A percentile compares a stretch with the other conserved stretches of the same genome.
These are phyloP conservation scores for Chrysolina americana DNA, from an alignment of 2,888 invertebrate species.

Conservation along the genomic window DNA sequence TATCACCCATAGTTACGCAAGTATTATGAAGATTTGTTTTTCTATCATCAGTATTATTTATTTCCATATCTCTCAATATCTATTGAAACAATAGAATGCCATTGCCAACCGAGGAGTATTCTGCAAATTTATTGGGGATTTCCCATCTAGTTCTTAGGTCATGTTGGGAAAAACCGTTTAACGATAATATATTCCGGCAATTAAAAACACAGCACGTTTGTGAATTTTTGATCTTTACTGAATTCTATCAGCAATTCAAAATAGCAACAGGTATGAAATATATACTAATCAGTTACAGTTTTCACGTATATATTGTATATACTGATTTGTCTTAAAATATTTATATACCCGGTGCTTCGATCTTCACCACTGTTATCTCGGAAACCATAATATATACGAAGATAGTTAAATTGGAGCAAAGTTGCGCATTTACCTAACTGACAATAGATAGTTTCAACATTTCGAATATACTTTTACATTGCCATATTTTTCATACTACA, in stretches of 20 bases:
- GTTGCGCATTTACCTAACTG: no score
- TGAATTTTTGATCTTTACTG: neutral
- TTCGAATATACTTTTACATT: no score
- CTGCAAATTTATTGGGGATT: neutral
- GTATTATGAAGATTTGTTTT: constrained; percentile 3
- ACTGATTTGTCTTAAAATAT: no score
- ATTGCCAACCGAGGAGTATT: neutral
- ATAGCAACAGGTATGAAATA: no score
- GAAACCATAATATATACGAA: no score
- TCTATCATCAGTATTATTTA: neutral
- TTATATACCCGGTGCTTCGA: no score
- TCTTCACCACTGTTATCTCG: no score
- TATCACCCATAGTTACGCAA: constrained; percentile 5
- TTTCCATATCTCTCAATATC: neutral
- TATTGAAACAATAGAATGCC: neutral
- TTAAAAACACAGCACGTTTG: neutral
- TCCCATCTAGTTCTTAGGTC: neutral
- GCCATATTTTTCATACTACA: no score
- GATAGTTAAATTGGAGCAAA: no score
- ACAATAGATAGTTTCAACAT: no score
- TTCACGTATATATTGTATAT: no score
- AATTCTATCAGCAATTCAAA: neutral
- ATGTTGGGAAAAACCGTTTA: neutral
- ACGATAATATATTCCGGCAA: neutral
- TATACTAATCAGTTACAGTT: neutral